Conservation (phyloP, 2,113 vertebrate species). For the Vulpes ferrilata region DNA sequence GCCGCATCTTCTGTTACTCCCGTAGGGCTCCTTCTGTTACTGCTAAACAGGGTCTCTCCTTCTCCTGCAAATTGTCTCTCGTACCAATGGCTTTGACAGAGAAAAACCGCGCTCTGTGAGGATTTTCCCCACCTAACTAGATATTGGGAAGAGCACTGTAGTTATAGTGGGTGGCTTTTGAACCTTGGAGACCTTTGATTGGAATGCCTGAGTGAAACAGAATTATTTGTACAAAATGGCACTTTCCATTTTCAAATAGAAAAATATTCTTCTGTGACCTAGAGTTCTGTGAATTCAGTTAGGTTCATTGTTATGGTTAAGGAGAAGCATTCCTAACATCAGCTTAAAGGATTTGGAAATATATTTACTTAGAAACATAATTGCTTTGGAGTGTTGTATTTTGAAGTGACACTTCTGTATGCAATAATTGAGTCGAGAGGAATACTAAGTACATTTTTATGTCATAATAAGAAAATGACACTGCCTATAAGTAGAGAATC, state of each 20-base stretch:
- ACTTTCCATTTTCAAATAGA: not conserved
- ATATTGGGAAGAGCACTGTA: not conserved
- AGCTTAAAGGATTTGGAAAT: constrained; percentile 73
- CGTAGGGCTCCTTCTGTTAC: not conserved
- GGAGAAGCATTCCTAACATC: constrained; percentile 46
- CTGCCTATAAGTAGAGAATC: constrained; percentile 47
- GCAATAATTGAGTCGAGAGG: constrained; percentile 68
- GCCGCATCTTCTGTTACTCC: not conserved
- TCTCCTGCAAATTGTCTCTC: not conserved
- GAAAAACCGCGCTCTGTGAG: not conserved
- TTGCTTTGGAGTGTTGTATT: constrained; percentile 64
- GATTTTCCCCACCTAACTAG: not conserved
- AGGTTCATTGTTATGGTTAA: constrained; percentile 17
- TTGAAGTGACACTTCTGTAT: constrained; percentile 74
- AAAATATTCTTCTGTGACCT: constrained; percentile 43
- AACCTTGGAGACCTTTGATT: not conserved
- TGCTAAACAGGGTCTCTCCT: not conserved
- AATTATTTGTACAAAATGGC: not conserved
- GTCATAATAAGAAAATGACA: constrained; percentile 76
- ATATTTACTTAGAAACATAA: constrained; percentile 76
- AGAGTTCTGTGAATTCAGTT: not conserved
- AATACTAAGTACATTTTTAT: constrained; percentile 68
- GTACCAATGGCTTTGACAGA: not conserved
- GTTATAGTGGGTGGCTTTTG: not conserved
- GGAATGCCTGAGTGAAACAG: not conserved